phyloP scores from a whole-genome alignment of 2,113 vertebrate species.

The Cebidichthys violaceus region DNA sequence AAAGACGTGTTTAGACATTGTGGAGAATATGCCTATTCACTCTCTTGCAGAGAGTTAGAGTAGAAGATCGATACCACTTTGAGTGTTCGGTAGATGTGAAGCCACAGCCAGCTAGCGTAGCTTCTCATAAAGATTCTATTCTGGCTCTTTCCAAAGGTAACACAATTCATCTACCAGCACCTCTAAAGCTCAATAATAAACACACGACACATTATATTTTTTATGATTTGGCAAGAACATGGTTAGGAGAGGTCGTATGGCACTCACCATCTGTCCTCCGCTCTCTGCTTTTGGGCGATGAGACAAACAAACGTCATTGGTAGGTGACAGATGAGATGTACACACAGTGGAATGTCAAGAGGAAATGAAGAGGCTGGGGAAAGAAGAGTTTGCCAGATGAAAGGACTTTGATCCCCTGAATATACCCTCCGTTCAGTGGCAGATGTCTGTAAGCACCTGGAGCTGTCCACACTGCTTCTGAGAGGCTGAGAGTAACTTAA shows the following conservation, averaged over 20 bases:
- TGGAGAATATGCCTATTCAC: not conserved
- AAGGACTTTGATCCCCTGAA: conserved; percentile 53
- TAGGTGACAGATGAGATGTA: conserved; percentile 53
- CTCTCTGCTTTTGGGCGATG: conserved; percentile 51
- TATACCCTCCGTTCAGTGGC: conserved; percentile 44
- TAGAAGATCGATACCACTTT: not conserved
- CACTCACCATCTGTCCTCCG: conserved; percentile 60
- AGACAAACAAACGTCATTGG: conserved; percentile 54
- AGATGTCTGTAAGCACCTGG: conserved; percentile 50
- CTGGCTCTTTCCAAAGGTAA: not conserved
- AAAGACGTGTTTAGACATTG: conserved; percentile 11
- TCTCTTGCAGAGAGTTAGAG: not conserved
- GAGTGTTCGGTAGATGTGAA: not conserved
- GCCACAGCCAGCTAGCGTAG: not conserved
- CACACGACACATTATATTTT: not conserved
- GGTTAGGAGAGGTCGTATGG: conserved; percentile 22
- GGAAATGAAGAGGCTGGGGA: conserved; percentile 58
- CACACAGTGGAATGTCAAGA: conserved; percentile 49
- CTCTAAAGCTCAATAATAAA: not conserved
- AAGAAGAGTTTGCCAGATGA: conserved; percentile 48
- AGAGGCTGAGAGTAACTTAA: conserved; percentile 39
- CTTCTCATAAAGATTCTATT: not conserved
- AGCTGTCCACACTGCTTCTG: not conserved
- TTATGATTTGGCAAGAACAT: not conserved
- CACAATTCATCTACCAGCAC: not conserved